Evolutionary conservation across 2,797 vertebrate genomes (phyloP).

Genomic region (Bovichtus variegatus): DNA sequence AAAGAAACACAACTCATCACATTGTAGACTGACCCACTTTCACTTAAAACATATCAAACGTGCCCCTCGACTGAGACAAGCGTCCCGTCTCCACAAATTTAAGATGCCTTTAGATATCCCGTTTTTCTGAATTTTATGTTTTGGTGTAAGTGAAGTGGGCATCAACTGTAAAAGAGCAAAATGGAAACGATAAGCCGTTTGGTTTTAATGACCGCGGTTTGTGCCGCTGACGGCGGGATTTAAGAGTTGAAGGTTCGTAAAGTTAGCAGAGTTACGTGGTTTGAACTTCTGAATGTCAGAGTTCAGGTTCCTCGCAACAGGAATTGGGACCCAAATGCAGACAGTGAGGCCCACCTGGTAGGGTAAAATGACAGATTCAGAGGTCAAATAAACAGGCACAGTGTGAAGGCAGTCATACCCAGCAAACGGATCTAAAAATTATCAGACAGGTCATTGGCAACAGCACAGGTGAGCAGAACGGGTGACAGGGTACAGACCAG

Average conservation of each 20-base stretch:
- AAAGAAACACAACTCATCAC: slow-evolving; percentile 20
- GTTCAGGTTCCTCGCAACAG: background rate
- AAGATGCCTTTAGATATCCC: slow-evolving; percentile 9
- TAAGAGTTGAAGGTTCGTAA: background rate
- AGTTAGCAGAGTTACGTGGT: background rate
- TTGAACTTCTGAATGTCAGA: slow-evolving; percentile 1
- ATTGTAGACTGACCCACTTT: slow-evolving; percentile 36
- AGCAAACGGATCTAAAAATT: background rate
- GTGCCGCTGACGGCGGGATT: background rate
- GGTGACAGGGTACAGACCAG: background rate
- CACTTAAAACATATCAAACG: slow-evolving; percentile 42
- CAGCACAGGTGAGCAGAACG: background rate
- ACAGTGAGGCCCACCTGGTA: background rate
- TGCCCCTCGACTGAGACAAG: background rate
- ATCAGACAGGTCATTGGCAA: background rate
- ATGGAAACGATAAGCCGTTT: too few relatives aligned
- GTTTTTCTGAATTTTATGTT: too few relatives aligned
- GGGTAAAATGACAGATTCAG: background rate
- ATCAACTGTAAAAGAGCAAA: slow-evolving; percentile 14
- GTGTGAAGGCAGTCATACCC: too few relatives aligned
- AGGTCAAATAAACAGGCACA: slow-evolving; percentile 6
- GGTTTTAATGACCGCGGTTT: background rate
- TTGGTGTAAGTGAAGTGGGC: slow-evolving; percentile 6
- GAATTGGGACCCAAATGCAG: background rate
- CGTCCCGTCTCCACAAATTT: slow-evolving; percentile 30